Evolutionary conservation across 1,140 invertebrate species (phyloP).

Genomic region (Cydia splendana): DNA sequence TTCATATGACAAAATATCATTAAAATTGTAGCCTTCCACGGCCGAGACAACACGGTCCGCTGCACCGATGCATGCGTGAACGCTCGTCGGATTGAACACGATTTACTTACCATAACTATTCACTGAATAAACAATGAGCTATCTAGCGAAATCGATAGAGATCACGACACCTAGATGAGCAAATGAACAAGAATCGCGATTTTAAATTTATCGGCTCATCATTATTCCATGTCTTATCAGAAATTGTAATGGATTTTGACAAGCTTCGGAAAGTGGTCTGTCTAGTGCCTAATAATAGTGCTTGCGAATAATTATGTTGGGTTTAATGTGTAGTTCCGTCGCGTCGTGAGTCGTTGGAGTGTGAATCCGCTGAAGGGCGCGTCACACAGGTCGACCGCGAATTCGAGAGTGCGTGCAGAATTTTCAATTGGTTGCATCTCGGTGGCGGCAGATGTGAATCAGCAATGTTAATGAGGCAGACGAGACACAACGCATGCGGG

Average conservation of each 20-base stretch:
- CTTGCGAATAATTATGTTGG: constrained; percentile 9
- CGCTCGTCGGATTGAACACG: constrained; percentile 48
- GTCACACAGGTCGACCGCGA: constrained; percentile 47
- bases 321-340: constrained; percentile 26
- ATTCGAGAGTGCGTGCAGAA: constrained; percentile 64
- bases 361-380: constrained; percentile 64
- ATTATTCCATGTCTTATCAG: not conserved
- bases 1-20: constrained; percentile 62
- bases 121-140: constrained; percentile 48
- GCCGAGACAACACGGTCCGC: constrained; percentile 45
- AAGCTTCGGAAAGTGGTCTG: not conserved
- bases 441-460: constrained; percentile 54
- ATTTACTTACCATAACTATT: constrained; percentile 51
- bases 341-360: constrained; percentile 47
- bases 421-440: constrained; percentile 60
- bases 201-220: constrained; percentile 18
- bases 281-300: constrained; percentile 11
- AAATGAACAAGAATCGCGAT: constrained; percentile 33
- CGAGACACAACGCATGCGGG: constrained; percentile 51
- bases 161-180: constrained; percentile 36
- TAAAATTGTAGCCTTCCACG: constrained; percentile 49
- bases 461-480: constrained; percentile 58
- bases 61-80: constrained; percentile 51
- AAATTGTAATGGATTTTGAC: constrained; percentile 18
- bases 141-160: constrained; percentile 54